Evolutionary conservation across 2,888 invertebrate species (phyloP).

Genomic region (Linnaemya vulpina): DNA sequence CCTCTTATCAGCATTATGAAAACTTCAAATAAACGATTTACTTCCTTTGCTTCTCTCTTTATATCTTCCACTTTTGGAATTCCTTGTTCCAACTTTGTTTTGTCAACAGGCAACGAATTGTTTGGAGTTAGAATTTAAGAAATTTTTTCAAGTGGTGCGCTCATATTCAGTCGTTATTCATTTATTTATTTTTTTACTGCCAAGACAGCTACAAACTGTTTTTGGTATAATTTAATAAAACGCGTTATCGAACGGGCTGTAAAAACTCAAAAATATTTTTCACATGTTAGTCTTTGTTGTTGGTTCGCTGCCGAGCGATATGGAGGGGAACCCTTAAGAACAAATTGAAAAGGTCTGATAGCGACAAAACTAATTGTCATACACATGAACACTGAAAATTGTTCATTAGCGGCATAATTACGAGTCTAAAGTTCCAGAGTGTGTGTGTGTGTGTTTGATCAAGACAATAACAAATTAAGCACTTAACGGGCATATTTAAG

Average conservation of each 20-base stretch:
- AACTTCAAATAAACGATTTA: slow-evolving; percentile 53
- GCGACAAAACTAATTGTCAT: slow-evolving; percentile 18
- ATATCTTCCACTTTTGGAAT: slow-evolving; percentile 1
- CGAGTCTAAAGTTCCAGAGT: slow-evolving; percentile 15
- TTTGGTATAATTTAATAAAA: slow-evolving; percentile 29
- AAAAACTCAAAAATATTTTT: slow-evolving; percentile 23
- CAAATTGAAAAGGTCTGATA: slow-evolving; percentile 17
- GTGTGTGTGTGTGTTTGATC: slow-evolving; percentile 42
- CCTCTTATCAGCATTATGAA: slow-evolving; percentile 26
- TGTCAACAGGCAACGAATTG: slow-evolving; percentile 55
- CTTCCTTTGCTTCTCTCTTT: slow-evolving; percentile 43
- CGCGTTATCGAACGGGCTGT: slow-evolving; percentile 24
- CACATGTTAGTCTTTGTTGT: background rate
- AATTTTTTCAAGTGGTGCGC: slow-evolving; percentile 37
- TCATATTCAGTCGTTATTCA: background rate
- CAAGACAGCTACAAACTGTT: slow-evolving; percentile 12
- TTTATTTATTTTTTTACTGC: background rate
- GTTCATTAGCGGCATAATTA: background rate
- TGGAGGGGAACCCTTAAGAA: background rate
- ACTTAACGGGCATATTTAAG: slow-evolving; percentile 78
- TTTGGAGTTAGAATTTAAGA: slow-evolving; percentile 38
- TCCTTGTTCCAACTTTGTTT: slow-evolving; percentile 9
- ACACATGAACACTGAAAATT: background rate
- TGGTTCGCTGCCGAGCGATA: background rate
- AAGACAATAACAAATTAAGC: slow-evolving; percentile 77